Percentiles rank a stretch among this genome's conserved stretches.
Evolutionary conservation across 2,888 invertebrate species (phyloP).

Genomic region (Perizoma flavofasciatum): DNA sequence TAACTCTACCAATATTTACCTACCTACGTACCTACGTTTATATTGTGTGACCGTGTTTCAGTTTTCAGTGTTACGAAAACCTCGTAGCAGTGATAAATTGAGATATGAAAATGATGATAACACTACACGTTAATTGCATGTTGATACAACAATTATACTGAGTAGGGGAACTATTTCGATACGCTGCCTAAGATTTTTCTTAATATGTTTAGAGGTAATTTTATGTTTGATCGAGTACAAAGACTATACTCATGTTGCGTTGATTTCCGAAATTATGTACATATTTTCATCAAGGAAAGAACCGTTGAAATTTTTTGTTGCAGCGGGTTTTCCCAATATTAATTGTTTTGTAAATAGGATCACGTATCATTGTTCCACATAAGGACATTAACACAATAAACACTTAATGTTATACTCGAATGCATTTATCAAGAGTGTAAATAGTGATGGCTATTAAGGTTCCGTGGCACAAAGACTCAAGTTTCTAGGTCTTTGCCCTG

Average conservation of each 20-base stretch:
- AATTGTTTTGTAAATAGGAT: conserved; percentile 19
- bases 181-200: no score
- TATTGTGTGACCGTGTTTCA: conserved; percentile 46
- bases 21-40: conserved; percentile 18
- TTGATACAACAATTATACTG: conserved; percentile 24
- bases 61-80: conserved; percentile 43
- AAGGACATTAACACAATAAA: conserved; percentile 40
- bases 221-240: no score
- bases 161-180: conserved; percentile 3
- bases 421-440: conserved; percentile 47
- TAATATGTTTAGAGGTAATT: no score
- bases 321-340: conserved; percentile 9
- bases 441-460: conserved; percentile 53
- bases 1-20: neutral
- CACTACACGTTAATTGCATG: conserved; percentile 32
- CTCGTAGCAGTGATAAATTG: conserved; percentile 33
- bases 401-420: conserved; percentile 42
- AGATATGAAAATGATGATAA: conserved; percentile 39
- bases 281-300: no score
- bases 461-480: conserved; percentile 48
- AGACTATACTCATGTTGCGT: no score
- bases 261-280: no score
- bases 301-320: neutral
- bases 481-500: conserved; percentile 54
- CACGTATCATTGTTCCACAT: conserved; percentile 34